Evolutionary conservation across 2,797 vertebrate species (phyloP).

Genomic region (Pseudomugil gertrudae): DNA sequence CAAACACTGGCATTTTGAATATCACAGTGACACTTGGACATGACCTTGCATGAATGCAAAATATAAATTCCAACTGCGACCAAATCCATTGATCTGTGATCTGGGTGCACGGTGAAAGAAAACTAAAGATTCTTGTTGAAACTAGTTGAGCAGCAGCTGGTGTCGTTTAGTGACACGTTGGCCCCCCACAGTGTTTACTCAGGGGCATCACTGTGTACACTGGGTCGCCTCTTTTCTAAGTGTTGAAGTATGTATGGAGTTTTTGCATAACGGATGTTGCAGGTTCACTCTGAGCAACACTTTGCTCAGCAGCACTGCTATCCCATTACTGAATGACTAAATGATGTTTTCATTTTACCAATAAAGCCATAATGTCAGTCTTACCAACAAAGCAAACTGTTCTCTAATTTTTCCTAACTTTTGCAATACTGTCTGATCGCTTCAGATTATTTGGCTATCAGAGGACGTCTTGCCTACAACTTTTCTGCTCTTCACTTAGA

Average conservation of each 20-base stretch:
- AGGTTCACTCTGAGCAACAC: slow-evolving; percentile 32
- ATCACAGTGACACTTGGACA: too few relatives aligned
- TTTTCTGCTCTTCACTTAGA: slow-evolving; percentile 65
- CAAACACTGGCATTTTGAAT: too few relatives aligned
- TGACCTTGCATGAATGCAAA: too few relatives aligned
- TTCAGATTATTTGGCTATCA: slow-evolving; percentile 18
- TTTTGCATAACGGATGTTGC: slow-evolving; percentile 49
- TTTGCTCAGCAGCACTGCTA: background rate
- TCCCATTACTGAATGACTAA: background rate
- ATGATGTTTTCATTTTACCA: slow-evolving; percentile 1
- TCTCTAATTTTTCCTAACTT: background rate
- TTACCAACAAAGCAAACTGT: background rate
- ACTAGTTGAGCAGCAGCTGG: slow-evolving; percentile 60
- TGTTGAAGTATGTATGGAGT: slow-evolving; percentile 20
- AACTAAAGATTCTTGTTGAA: slow-evolving; percentile 4
- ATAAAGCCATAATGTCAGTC: background rate
- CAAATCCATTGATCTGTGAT: background rate
- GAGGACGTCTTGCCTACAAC: slow-evolving; percentile 50
- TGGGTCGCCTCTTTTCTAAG: slow-evolving; percentile 53
- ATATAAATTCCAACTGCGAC: background rate
- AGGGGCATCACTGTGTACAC: slow-evolving; percentile 35
- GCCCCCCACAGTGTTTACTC: slow-evolving; percentile 51
- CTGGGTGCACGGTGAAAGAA: background rate
- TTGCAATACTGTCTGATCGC: background rate
- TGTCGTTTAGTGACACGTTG: slow-evolving; percentile 57